Percentiles rank a stretch among this genome's conserved stretches.
These are phyloP conservation scores for Gymnothorax reevesii DNA, from an alignment of 2,797 vertebrate genomes.

Conservation along the genomic window DNA sequence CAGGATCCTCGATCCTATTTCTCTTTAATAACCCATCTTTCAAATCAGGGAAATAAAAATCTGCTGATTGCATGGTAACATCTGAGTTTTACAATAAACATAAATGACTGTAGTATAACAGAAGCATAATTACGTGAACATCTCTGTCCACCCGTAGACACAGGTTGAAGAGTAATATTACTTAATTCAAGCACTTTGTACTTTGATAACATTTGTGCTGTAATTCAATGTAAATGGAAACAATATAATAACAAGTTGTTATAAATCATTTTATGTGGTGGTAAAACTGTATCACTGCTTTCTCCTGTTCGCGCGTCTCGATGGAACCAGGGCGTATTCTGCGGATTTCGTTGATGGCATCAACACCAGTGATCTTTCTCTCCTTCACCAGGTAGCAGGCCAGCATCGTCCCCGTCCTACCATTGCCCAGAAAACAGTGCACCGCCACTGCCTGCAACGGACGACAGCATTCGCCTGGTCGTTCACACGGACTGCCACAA, in stretches of 20 bases:
- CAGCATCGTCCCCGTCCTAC: conserved; percentile 92
- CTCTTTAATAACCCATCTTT: conserved; percentile 1
- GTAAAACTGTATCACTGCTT: conserved; percentile 85
- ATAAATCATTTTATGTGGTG: conserved; percentile 70
- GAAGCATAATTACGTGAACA: not conserved
- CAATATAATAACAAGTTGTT: not conserved
- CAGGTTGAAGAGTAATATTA: not conserved
- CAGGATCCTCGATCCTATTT: not conserved
- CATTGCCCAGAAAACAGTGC: conserved; percentile 87
- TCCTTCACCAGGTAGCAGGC: conserved; percentile 89
- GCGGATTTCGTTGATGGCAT: conserved; percentile 85
- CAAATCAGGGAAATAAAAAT: not conserved
- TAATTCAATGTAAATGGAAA: not conserved
- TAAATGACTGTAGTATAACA: not conserved
- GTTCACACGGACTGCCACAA: too few species aligned
- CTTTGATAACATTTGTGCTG: not conserved
- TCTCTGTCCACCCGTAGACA: not conserved
- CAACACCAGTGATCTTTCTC: conserved; percentile 68
- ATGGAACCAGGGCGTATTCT: conserved; percentile 83
- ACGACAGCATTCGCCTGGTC: not conserved
- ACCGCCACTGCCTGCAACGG: conserved; percentile 81
- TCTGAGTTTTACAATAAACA: not conserved
- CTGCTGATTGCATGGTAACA: not conserved
- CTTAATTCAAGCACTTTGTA: not conserved
- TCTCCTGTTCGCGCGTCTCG: conserved; percentile 88